Percentiles rank a stretch among this genome's conserved stretches.
Evolutionary conservation across 2,888 invertebrate genomes (phyloP).

Genomic region (Plebejus argus): DNA sequence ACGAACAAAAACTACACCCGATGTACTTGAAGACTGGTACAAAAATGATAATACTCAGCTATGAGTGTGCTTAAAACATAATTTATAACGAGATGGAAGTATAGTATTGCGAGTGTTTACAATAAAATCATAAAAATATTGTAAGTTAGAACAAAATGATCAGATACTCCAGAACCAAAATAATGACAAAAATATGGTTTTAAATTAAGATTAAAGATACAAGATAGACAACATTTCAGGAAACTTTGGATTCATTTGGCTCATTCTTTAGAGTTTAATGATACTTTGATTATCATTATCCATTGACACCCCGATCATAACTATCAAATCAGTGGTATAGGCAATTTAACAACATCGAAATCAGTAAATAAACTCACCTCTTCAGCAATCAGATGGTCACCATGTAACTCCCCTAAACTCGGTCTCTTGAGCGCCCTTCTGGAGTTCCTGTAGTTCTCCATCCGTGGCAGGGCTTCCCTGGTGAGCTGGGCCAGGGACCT

Average conservation of each 20-base stretch:
- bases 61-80: constrained; percentile 26
- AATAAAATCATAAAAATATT: neutral
- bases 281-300: too few species aligned
- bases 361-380: constrained; percentile 54
- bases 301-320: neutral
- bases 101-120: neutral
- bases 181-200: too few species aligned
- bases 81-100: neutral
- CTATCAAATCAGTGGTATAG: too few species aligned
- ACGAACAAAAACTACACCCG: neutral
- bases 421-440: constrained; percentile 89
- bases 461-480: constrained; percentile 88
- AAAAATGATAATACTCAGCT: neutral
- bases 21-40: neutral
- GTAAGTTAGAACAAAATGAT: neutral
- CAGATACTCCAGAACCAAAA: neutral
- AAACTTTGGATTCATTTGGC: too few species aligned
- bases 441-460: constrained; percentile 91
- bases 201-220: too few species aligned
- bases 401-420: constrained; percentile 91
- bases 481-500: constrained; percentile 84
- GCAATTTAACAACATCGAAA: too few species aligned
- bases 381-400: constrained; percentile 76
- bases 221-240: too few species aligned
- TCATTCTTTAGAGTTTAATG: too few species aligned